phyloP scores from a whole-genome alignment of 1,140 invertebrate genomes.

The Ruditapes philippinarum region DNA sequence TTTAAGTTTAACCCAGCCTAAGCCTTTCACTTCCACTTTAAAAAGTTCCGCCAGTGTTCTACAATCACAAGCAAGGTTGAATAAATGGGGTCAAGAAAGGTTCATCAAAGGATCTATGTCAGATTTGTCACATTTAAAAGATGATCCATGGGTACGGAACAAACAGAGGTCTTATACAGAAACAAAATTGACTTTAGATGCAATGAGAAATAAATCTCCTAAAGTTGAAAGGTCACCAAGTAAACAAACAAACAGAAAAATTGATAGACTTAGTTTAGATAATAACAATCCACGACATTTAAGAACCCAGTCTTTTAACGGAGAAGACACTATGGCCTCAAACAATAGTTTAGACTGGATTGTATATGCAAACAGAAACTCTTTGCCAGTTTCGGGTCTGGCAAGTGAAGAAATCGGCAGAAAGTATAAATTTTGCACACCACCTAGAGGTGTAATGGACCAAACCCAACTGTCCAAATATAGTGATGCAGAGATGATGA shows the following conservation, averaged over 20 bases:
- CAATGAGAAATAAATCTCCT: not conserved
- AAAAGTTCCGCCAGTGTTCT: slow-evolving; percentile 36
- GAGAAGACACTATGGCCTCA: slow-evolving; percentile 28
- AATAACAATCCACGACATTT: not conserved
- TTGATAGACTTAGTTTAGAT: slow-evolving; percentile 24
- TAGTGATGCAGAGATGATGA: not conserved
- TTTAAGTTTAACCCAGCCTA: slow-evolving; percentile 56
- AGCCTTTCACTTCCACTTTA: slow-evolving; percentile 56
- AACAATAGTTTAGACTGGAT: slow-evolving; percentile 56
- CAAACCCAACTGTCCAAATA: not conserved
- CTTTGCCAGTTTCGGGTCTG: slow-evolving; percentile 43
- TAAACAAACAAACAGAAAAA: slow-evolving; percentile 4
- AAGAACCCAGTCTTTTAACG: slow-evolving; percentile 45
- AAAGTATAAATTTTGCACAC: slow-evolving; percentile 45
- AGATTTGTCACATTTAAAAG: slow-evolving; percentile 58
- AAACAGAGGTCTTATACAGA: slow-evolving; percentile 58
- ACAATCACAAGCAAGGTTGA: slow-evolving; percentile 52
- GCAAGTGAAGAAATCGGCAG: slow-evolving; percentile 22
- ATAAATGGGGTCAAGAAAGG: slow-evolving; percentile 39
- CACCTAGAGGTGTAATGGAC: slow-evolving; percentile 44
- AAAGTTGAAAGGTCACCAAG: not conserved
- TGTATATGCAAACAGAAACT: slow-evolving; percentile 65
- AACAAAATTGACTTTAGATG: not conserved
- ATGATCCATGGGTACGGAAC: slow-evolving; percentile 61
- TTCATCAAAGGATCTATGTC: slow-evolving; percentile 58